Base-by-base conservation (phyloP, 2,888 invertebrate species). In the Geophilus truncorum region DNA sequence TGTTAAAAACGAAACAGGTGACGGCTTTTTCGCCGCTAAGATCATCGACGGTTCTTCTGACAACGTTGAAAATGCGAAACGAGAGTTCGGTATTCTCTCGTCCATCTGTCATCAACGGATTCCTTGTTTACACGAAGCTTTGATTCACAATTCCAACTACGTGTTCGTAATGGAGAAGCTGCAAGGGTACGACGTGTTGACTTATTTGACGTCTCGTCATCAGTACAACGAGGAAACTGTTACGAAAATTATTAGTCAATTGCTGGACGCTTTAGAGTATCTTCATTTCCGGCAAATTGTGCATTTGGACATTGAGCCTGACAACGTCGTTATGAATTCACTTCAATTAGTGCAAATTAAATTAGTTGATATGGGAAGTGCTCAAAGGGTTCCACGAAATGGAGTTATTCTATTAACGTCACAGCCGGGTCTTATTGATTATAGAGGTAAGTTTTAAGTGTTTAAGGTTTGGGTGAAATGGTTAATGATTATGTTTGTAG, bases 171-270 rank as follows among this genome's bases (percentile, higher is more conserved):
- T 88, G 82, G 90, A 90, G 83, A 86, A 86, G 75, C 85, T 89
- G 7, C 95, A 96, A 86, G 98, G 98, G 1, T 94, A 97, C 21
- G 95, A 97, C 85, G 91, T 98, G 51, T 89, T 98, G 4, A 94
- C 95, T 0, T 97, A 95, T 86, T 90, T 97, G 81, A 92, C 95
- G 0, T 94, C 93, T 84, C 91, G 93, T 79, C 95, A 96, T 86
- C 94, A 95, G 84, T 98, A 97, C 87, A 92, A 93, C 0, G 98
- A 98, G 87, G 95, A 97, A 87, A 93, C 93, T 87, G 95, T 98
- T 0, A 93, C 95, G 0, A 92, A 92, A 0, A 92, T 97, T 28
- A 91, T 97, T 62, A 91, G 92, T 1, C 98, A 98, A 89, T 88
- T 96, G 0, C 88, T 96, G 81, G 95, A 97, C 85, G 97, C 92